Base-by-base conservation (phyloP, 1,140 invertebrate genomes). In the Parapsyche elsis region DNA sequence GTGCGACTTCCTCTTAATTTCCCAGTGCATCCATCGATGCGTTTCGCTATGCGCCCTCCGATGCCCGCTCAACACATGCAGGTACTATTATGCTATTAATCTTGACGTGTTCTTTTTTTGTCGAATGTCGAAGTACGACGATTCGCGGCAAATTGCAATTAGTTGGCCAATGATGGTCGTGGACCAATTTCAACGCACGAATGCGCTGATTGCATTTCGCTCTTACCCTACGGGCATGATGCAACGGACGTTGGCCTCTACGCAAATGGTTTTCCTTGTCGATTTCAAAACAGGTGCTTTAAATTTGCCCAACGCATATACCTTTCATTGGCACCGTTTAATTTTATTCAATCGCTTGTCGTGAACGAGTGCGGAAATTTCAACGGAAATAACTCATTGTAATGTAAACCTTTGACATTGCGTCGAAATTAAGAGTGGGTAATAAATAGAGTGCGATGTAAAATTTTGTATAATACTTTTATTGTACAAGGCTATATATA, bases 31-130 rank as follows among this genome's bases (percentile, higher is more conserved):
- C 53, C 53, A 61, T 0, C 64, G 5, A 76, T 74, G 45, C 71
- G 77, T 10, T 78, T 74, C 79, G 64, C 49, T 9, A 73, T 57
- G 23, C 77, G 78, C 14, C 82, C 82, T 14, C 82, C 80, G 44
- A 81, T 81, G 77, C 82, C 82, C 44, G 82, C 80, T 46, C 82
- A 83, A 61, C 80, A 83, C 78, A 83, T 83, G 80, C 82, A 83
- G 75, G 82, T 83, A 77, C 44, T 9, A 19, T 38, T 64, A 44
- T 46, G 10, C 4, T 2, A 53, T 53, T 10, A 53, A 53, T 16
- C 49, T 53, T 53, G 10, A n/a, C n/a, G n/a, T n/a, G n/a, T n/a
- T n/a, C n/a, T n/a, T 53, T 38, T 38, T 38, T 38, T 38, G 2
- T 4, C 7, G 30, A 4, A 38, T 38, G 7, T 38, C 1, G 2